Percentiles rank a stretch among this genome's conserved stretches.
phyloP scores from a whole-genome alignment of 64 coral and sea anemone species.

The Porites australiensis region DNA sequence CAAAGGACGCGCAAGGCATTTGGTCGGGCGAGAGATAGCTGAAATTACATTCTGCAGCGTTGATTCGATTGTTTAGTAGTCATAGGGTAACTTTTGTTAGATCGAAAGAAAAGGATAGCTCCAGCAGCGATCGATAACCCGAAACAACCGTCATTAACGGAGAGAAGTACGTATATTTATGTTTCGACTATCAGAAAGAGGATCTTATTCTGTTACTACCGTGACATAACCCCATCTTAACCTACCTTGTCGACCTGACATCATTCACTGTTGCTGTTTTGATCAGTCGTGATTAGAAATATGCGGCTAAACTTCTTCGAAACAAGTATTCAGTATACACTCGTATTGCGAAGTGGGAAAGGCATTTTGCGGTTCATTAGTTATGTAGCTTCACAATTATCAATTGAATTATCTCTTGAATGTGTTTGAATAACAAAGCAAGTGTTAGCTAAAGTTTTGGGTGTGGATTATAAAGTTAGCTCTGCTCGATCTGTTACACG shows the following conservation, averaged over 20 bases:
- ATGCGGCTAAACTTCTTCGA: not conserved
- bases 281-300: not conserved
- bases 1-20: too few species aligned
- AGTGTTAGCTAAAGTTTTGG: not conserved
- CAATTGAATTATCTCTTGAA: not conserved
- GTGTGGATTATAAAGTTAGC: not conserved
- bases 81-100: not conserved
- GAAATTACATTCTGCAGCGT: not conserved
- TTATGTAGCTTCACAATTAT: not conserved
- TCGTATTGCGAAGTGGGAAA: not conserved
- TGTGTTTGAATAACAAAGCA: slow-evolving; percentile 41
- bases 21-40: too few species aligned
- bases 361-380: not conserved
- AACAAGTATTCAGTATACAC: not conserved
- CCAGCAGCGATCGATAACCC: not conserved
- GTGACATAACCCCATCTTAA: not conserved
- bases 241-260: slow-evolving; percentile 9
- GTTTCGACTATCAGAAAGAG: not conserved
- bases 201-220: not conserved
- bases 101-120: too few species aligned
- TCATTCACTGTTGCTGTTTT: not conserved
- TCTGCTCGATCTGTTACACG: not conserved
- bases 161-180: not conserved
- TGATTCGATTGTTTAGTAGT: not conserved
- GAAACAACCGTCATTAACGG: not conserved